Evolutionary conservation across 2,888 invertebrate genomes (phyloP).

Genomic region (Tiphia femorata): DNA sequence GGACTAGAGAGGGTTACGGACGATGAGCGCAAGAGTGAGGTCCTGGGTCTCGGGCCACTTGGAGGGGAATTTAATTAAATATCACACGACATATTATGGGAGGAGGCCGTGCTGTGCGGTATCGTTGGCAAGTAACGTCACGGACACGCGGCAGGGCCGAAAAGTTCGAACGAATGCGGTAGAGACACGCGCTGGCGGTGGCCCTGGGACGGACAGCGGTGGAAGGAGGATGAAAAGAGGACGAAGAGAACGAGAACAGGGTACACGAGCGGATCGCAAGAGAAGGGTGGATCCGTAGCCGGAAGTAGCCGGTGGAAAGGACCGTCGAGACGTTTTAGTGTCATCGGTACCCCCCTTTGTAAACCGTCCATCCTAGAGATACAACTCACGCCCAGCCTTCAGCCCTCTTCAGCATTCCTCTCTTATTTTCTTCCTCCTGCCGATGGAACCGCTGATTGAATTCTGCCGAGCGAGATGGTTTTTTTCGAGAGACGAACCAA

Average conservation of each 20-base stretch:
- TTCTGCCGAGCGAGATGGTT: slow-evolving; percentile 20
- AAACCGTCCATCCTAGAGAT: slow-evolving; percentile 25
- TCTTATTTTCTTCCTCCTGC: slow-evolving; percentile 10
- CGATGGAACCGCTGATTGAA: slow-evolving; percentile 30
- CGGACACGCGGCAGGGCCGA: slow-evolving; percentile 29
- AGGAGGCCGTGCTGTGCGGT: slow-evolving; percentile 27
- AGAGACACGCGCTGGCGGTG: too few relatives aligned
- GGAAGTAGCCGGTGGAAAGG: slow-evolving; percentile 25
- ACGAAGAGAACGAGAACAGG: background rate
- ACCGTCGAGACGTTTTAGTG: slow-evolving; percentile 31
- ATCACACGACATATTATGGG: slow-evolving; percentile 59
- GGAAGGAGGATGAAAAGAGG: slow-evolving; percentile 7
- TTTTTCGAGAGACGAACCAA: too few relatives aligned
- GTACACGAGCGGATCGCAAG: background rate
- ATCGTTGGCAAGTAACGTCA: slow-evolving; percentile 47
- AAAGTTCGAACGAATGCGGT: slow-evolving; percentile 44
- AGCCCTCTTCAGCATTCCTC: background rate
- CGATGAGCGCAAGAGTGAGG: slow-evolving; percentile 1
- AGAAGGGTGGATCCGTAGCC: slow-evolving; percentile 1
- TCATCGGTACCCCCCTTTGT: slow-evolving; percentile 27
- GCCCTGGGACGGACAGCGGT: slow-evolving; percentile 1
- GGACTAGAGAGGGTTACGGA: slow-evolving; percentile 6
- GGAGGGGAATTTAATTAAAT: slow-evolving; percentile 59
- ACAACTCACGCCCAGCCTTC: slow-evolving; percentile 8
- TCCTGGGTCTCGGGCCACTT: background rate